Conservation (phyloP, 2,888 invertebrate genomes). For the Harmothoe impar region DNA sequence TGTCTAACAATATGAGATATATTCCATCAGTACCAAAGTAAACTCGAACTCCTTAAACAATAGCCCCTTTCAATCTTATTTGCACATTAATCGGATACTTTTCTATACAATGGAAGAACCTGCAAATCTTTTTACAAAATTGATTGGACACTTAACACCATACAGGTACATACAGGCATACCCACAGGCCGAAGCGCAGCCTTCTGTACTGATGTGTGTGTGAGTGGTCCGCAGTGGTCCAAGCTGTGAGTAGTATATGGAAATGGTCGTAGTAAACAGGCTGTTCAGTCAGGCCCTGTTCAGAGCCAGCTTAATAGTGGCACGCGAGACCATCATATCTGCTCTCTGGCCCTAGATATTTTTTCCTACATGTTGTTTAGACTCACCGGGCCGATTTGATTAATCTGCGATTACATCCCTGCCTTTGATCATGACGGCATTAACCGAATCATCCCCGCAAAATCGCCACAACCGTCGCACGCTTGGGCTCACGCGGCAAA, state of each 20-base stretch:
- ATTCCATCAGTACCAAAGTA: too few species aligned
- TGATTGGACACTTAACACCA: too few species aligned
- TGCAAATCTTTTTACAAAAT: too few species aligned
- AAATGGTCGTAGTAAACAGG: neutral
- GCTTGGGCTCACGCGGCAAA: slow-evolving; percentile 35
- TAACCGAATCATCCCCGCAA: slow-evolving; percentile 33
- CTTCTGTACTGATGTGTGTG: too few species aligned
- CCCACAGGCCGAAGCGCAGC: too few species aligned
- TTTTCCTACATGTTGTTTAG: neutral
- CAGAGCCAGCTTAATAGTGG: neutral
- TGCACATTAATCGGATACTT: too few species aligned
- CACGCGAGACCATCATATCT: neutral
- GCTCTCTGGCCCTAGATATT: neutral
- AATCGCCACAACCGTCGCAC: neutral
- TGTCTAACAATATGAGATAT: too few species aligned
- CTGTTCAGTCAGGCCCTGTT: neutral
- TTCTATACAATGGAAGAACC: too few species aligned
- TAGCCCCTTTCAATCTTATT: too few species aligned
- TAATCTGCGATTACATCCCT: neutral
- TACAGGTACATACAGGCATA: too few species aligned
- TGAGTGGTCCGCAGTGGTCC: too few species aligned
- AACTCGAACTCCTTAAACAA: too few species aligned
- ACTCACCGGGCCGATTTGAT: slow-evolving; percentile 19
- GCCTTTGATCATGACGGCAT: slow-evolving; percentile 54
- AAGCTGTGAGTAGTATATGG: slow-evolving; percentile 36